A percentile compares a stretch with the other conserved stretches of the same genome.
These are phyloP conservation scores for Corythoichthys intestinalis DNA, from an alignment of 2,113 vertebrate species.

Conservation along the genomic window DNA sequence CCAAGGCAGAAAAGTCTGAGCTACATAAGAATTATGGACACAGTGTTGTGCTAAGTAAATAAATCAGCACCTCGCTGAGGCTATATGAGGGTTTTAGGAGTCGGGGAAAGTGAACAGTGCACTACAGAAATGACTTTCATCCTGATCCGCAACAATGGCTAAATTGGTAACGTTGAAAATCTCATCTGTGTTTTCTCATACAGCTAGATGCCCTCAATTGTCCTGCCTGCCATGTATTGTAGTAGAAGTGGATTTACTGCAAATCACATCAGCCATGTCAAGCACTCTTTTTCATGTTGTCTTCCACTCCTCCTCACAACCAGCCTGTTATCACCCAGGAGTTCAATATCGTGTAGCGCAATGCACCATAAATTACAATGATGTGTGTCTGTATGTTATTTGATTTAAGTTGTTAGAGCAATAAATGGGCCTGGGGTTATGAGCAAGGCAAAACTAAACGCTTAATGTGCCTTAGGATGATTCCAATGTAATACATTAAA, in stretches of 20 bases:
- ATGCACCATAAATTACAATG: slow-evolving; percentile 16
- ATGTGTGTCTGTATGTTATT: slow-evolving; percentile 23
- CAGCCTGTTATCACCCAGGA: slow-evolving; percentile 23
- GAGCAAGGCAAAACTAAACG: slow-evolving; percentile 34
- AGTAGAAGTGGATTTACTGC: slow-evolving; percentile 28
- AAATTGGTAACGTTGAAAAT: slow-evolving; percentile 51
- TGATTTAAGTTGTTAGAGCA: slow-evolving; percentile 24
- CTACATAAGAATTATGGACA: slow-evolving; percentile 31
- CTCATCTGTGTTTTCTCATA: slow-evolving; percentile 38
- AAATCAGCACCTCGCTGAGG: slow-evolving; percentile 51
- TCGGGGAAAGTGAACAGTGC: slow-evolving; percentile 39
- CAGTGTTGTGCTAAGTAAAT: slow-evolving; percentile 55
- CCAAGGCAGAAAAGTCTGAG: slow-evolving; percentile 25
- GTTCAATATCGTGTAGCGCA: slow-evolving; percentile 21
- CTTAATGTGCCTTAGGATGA: slow-evolving; percentile 29
- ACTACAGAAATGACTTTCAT: slow-evolving; percentile 33
- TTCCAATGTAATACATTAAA: slow-evolving; percentile 20
- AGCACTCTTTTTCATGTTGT: slow-evolving; percentile 5
- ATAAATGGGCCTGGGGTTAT: slow-evolving; percentile 38
- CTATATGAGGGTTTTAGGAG: slow-evolving; percentile 40
- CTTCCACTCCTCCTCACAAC: slow-evolving; percentile 12
- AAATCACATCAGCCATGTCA: slow-evolving; percentile 22
- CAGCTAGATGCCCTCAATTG: slow-evolving; percentile 24
- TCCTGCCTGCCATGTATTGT: slow-evolving; percentile 18
- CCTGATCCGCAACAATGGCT: slow-evolving; percentile 46